Percentiles rank a stretch among this genome's conserved stretches.
These are phyloP conservation scores for Ephestia elutella DNA, from an alignment of 1,140 invertebrate genomes.

Conservation along the genomic window DNA sequence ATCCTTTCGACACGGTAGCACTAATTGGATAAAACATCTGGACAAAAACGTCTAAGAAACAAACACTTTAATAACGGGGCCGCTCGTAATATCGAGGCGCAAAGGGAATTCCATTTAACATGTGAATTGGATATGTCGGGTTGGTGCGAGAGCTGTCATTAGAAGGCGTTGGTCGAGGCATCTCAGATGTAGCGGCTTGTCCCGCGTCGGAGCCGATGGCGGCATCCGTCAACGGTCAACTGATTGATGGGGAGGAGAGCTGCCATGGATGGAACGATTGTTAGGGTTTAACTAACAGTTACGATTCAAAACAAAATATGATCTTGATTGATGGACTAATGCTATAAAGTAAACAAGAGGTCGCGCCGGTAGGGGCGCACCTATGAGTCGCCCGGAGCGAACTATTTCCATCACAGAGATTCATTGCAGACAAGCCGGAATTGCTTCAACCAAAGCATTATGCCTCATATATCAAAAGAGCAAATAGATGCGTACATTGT, in stretches of 20 bases:
- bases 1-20: slow-evolving; percentile 74
- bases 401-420: slow-evolving; percentile 30
- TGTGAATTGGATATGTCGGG: slow-evolving; percentile 69
- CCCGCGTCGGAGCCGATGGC: slow-evolving; percentile 34
- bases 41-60: slow-evolving; percentile 66
- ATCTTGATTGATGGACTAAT: slow-evolving; percentile 71
- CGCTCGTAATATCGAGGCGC: slow-evolving; percentile 62
- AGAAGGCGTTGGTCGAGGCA: slow-evolving; percentile 31
- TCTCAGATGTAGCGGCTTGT: slow-evolving; percentile 8
- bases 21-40: slow-evolving; percentile 70
- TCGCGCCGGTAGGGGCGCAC: slow-evolving; percentile 32
- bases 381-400: slow-evolving; percentile 28
- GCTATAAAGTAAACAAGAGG: slow-evolving; percentile 63
- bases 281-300: slow-evolving; percentile 69
- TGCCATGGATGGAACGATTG: slow-evolving; percentile 44
- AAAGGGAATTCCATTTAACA: slow-evolving; percentile 72
- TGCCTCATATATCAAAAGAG: slow-evolving; percentile 25
- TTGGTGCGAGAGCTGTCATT: slow-evolving; percentile 54
- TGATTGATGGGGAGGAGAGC: slow-evolving; percentile 60
- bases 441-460: slow-evolving; percentile 22
- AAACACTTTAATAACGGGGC: slow-evolving; percentile 69
- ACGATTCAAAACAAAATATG: slow-evolving; percentile 66
- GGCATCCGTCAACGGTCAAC: slow-evolving; percentile 42
- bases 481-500: slow-evolving; percentile 14
- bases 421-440: slow-evolving; percentile 22